These are phyloP conservation scores for Proales similis DNA, from an alignment of 1,140 invertebrate species.

Conservation along the genomic window DNA sequence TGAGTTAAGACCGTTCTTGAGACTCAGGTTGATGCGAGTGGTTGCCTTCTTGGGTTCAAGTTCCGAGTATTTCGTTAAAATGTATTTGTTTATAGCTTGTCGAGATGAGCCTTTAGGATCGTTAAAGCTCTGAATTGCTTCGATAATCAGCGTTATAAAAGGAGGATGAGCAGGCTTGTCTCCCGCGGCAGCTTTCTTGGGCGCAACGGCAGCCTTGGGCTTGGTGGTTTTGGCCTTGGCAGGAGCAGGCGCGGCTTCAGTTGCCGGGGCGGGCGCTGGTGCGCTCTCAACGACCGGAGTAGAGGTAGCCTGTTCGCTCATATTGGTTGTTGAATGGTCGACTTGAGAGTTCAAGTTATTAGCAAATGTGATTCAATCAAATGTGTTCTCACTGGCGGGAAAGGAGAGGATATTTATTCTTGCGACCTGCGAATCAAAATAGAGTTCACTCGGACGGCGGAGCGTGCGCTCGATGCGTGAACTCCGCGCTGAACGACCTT, in stretches of 20 bases:
- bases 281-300: too few relatives aligned
- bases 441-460: too few relatives aligned
- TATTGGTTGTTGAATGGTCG: too few relatives aligned
- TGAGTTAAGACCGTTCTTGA: not conserved
- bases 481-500: too few relatives aligned
- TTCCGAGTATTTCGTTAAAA: slow-evolving; percentile 5
- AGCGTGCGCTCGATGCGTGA: too few relatives aligned
- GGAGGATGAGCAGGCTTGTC: not conserved
- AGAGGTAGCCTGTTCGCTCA: too few relatives aligned
- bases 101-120: slow-evolving; percentile 16
- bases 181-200: not conserved
- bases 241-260: not conserved
- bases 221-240: too few relatives aligned
- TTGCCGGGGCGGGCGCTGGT: not conserved
- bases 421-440: too few relatives aligned
- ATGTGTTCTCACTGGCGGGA: too few relatives aligned
- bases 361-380: too few relatives aligned
- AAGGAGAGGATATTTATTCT: too few relatives aligned
- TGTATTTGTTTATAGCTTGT: slow-evolving; percentile 18
- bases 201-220: not conserved
- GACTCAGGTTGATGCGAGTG: not conserved
- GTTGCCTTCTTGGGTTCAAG: not conserved
- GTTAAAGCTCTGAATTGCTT: slow-evolving; percentile 28
- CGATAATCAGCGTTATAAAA: slow-evolving; percentile 19
- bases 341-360: too few relatives aligned